Evolutionary conservation across 1,140 invertebrate species (phyloP), one percentile per base, ranked within the genome.

Genomic region (Maconellicoccus hirsutus): DNA sequence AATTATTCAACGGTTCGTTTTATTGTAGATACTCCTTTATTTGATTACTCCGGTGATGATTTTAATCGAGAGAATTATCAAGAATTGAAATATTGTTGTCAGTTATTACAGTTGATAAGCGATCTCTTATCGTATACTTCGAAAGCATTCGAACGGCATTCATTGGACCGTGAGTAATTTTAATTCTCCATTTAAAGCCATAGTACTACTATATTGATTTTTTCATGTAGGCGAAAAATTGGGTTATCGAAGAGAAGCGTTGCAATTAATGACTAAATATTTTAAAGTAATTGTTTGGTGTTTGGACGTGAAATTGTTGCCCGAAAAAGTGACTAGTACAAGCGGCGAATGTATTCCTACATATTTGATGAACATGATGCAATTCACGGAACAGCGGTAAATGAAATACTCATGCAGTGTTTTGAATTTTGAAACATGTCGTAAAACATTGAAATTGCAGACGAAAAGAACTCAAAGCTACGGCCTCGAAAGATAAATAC

Each of bases 281-380:
- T 85, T 92, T 71, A 84, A 89, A 76, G 85, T 92, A n/a, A 81
- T 94, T 0, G 83, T 89, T 21, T 94, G 91, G 90, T 87, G 93
- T 75, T 80, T 91, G 0, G 84, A 88, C 71, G 85, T 86, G 3
- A 86, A 85, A 0, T 77, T 96, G 0, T 76, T 96, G 39, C 92
- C 92, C 73, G 42, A 78, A 77, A 66, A 66, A 66, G 61, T 66
- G 10, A 23, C 61, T 16, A 26, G 61, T 23, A 25, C 61, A 2
- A 6, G 3, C 8, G 61, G 25, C 19, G 4, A 16, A 66, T 66
- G 61, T 66, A 26, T 66, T 25, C 61, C 61, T 4, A 66, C 25
- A 8, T 66, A 66, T 66, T 23, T 66, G 22, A 10, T 66, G 1
- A 66, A 25, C 61, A 2, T 66, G 73, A 80, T 85, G n/a, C 82